Evolutionary conservation across 2,797 vertebrate genomes (phyloP).

Genomic region (Setipinna tenuifilis): DNA sequence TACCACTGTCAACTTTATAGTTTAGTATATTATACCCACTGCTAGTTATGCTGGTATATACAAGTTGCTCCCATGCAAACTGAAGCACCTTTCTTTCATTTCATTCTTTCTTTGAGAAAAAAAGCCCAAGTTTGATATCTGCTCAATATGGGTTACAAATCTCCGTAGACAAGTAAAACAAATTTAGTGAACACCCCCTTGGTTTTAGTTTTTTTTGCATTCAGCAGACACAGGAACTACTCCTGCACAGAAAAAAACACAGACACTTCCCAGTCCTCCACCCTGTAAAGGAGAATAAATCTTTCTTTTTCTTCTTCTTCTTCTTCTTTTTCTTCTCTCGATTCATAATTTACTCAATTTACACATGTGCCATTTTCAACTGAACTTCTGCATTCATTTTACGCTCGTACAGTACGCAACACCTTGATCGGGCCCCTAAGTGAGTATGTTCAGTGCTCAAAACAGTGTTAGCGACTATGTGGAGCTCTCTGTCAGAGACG

Average conservation of each 20-base stretch:
- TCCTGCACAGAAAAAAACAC: not conserved
- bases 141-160: constrained; percentile 21
- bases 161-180: not conserved
- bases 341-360: not conserved
- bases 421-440: not conserved
- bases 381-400: not conserved
- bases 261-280: not conserved
- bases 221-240: not conserved
- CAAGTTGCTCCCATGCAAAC: constrained; percentile 73
- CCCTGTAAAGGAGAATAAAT: not conserved
- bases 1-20: constrained; percentile 22
- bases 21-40: constrained; percentile 17
- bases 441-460: not conserved
- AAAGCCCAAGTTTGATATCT: constrained; percentile 66
- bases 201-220: not conserved
- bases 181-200: not conserved
- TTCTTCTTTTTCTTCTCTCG: not conserved
- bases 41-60: constrained; percentile 60
- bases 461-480: constrained; percentile 3
- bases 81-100: constrained; percentile 74
- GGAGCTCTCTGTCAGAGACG: not conserved
- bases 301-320: not conserved
- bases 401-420: not conserved
- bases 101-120: constrained; percentile 58
- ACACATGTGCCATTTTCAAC: not conserved